Evolutionary conservation across 2,888 invertebrate genomes (phyloP).

Genomic region (Graphium colonna): DNA sequence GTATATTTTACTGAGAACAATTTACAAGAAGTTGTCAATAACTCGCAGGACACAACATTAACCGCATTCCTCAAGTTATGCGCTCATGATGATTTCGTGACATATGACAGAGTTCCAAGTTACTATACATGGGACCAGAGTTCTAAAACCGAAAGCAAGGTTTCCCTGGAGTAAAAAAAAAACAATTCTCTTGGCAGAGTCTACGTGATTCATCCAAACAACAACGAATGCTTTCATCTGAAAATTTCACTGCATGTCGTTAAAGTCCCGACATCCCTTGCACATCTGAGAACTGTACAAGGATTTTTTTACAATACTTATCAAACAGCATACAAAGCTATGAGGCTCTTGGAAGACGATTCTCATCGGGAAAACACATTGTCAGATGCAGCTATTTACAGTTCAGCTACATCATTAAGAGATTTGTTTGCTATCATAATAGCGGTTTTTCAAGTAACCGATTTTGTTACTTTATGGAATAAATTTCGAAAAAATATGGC

Average conservation of each 20-base stretch:
- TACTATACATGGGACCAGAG: constrained; percentile 9
- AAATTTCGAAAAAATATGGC: no score
- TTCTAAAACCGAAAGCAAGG: constrained; percentile 1
- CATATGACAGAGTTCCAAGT: constrained; percentile 26
- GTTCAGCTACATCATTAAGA: constrained; percentile 21
- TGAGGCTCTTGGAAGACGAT: constrained; percentile 35
- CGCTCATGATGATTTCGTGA: constrained; percentile 2
- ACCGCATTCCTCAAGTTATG: constrained; percentile 4
- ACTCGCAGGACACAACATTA: not conserved
- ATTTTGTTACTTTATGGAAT: no score
- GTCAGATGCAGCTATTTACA: constrained; percentile 32
- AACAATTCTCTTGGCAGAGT: constrained; percentile 30
- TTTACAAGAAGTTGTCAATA: constrained; percentile 3
- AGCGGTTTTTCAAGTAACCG: no score
- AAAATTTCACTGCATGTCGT: constrained; percentile 33
- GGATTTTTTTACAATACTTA: constrained; percentile 25
- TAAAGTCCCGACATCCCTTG: constrained; percentile 38
- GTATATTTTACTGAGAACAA: not conserved
- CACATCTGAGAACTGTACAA: constrained; percentile 22
- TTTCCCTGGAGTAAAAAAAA: constrained; percentile 26
- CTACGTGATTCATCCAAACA: not conserved
- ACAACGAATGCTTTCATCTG: not conserved
- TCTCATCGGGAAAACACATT: constrained; percentile 35
- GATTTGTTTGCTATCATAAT: constrained; percentile 2
- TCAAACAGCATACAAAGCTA: constrained; percentile 29